These are phyloP conservation scores for Heteractis magnifica DNA, from an alignment of 92 coral and sea anemone genomes.

Conservation along the genomic window DNA sequence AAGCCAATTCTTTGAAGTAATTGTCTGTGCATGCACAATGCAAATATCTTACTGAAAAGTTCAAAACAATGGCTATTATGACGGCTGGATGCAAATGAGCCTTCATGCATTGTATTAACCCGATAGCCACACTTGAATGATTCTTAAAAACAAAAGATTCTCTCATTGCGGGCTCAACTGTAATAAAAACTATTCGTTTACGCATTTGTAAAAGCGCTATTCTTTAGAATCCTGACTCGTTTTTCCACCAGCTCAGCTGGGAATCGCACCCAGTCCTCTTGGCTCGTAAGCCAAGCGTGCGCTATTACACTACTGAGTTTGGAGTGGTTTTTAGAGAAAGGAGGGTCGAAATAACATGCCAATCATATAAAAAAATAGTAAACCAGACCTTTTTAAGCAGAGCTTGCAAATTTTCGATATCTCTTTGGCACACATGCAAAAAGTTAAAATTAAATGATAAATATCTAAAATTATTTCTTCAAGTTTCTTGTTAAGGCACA, in stretches of 20 bases:
- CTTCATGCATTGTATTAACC: no score
- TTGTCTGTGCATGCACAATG: no score
- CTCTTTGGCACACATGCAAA: background rate
- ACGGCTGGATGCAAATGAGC: no score
- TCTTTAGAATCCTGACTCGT: background rate
- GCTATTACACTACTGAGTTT: background rate
- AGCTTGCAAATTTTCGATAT: background rate
- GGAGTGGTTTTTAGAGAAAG: background rate
- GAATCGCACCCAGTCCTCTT: constrained; percentile 9
- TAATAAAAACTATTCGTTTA: background rate
- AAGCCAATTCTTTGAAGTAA: no score
- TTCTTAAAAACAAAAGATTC: no score
- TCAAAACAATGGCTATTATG: no score
- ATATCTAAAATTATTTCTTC: background rate
- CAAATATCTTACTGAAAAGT: no score
- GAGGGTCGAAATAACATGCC: background rate
- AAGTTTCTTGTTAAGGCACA: background rate
- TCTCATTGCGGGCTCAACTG: background rate
- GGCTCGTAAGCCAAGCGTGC: background rate
- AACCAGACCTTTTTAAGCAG: no score
- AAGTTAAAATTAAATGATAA: no score
- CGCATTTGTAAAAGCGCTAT: background rate
- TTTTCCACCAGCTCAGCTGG: constrained; percentile 5
- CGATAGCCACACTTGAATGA: no score
- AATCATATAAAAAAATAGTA: no score